These are phyloP conservation scores for Drosophila albomicans DNA, from an alignment of 1,140 invertebrate genomes.

Conservation along the genomic window DNA sequence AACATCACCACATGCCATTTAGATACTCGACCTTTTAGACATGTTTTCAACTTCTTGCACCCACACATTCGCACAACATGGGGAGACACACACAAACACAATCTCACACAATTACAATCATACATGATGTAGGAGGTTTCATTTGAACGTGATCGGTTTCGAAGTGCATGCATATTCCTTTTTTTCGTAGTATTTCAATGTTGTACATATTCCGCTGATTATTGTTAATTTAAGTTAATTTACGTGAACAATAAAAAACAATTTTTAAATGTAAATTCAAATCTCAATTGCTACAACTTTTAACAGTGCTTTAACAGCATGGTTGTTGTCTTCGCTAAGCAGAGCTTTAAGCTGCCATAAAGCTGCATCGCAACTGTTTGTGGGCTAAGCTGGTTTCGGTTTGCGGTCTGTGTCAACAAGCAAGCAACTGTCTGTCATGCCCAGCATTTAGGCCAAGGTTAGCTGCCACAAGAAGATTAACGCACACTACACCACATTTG, in stretches of 20 bases:
- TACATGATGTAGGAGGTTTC: slow-evolving; percentile 31
- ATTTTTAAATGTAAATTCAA: slow-evolving; percentile 27
- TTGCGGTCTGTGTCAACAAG: slow-evolving; percentile 1
- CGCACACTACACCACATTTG: slow-evolving; percentile 7
- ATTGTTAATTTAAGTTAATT: slow-evolving; percentile 81
- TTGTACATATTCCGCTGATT: slow-evolving; percentile 82
- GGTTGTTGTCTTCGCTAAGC: slow-evolving; percentile 41
- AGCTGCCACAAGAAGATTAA: slow-evolving; percentile 60
- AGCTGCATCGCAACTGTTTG: slow-evolving; percentile 24
- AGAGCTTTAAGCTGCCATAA: slow-evolving; percentile 21
- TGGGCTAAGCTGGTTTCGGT: slow-evolving; percentile 34
- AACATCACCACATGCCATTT: slow-evolving; percentile 70
- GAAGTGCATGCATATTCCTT: slow-evolving; percentile 59
- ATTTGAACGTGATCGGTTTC: slow-evolving; percentile 41
- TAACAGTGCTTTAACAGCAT: slow-evolving; percentile 2
- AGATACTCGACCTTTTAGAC: slow-evolving; percentile 58
- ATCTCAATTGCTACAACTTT: background rate
- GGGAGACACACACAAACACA: slow-evolving; percentile 1
- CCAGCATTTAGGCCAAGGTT: slow-evolving; percentile 71
- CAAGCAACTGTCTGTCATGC: too few species aligned
- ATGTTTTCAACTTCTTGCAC: slow-evolving; percentile 14
- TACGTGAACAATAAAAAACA: slow-evolving; percentile 69
- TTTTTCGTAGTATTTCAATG: slow-evolving; percentile 78
- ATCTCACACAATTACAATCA: background rate
- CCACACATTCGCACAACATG: background rate